Evolutionary conservation across 2,797 vertebrate species (phyloP), one percentile per base, ranked within the genome.

Genomic region (Pipistrellus nathusii): DNA sequence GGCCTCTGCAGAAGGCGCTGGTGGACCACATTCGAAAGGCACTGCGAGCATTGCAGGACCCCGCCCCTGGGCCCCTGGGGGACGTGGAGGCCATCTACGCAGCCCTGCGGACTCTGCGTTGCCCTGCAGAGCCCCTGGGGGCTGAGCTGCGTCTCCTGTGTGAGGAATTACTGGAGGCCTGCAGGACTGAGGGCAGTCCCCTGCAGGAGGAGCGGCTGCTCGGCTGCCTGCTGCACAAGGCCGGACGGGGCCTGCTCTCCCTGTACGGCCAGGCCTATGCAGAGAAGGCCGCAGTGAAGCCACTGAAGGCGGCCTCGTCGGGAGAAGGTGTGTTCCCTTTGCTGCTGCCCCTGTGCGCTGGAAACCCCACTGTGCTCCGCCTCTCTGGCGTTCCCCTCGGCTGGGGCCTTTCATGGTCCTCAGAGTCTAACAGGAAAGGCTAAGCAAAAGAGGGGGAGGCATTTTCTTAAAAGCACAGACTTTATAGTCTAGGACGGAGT

Each of bases 201-300:
- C 97, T 99, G 78, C 98, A 23, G 10, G 99, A 99, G 96, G 99
- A 99, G 97, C 98, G 96, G 90, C 94, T 99, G 27, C 98, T 99
- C 64, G 96, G 98, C 98, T 99, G 98, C 85, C 93, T 99, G 97
- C 97, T 99, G 12, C 98, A 99, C 77, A 99, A 99, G 30, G 96
- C 91, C 1, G 98, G 97, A 41, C 96, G 97, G 23, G 92, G 97
- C 15, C 96, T 99, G 1, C 96, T 99, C 69, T 97, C 95, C 3
- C 94, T 97, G 1, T 99, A 99, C 72, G 98, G 99, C 96, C 98
- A 97, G 38, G 97, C 97, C 73, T 95, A 98, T 44, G 98, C 98
- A 25, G 98, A 99, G 62, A 98, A 98, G 96, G 98, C 98, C 69
- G 98, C 98, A 96, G 99, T 99, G 94, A 98, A 97, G 48, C 96